Base-by-base conservation (phyloP, 2,888 invertebrate species). In the Dolichomitus sp. region DNA sequence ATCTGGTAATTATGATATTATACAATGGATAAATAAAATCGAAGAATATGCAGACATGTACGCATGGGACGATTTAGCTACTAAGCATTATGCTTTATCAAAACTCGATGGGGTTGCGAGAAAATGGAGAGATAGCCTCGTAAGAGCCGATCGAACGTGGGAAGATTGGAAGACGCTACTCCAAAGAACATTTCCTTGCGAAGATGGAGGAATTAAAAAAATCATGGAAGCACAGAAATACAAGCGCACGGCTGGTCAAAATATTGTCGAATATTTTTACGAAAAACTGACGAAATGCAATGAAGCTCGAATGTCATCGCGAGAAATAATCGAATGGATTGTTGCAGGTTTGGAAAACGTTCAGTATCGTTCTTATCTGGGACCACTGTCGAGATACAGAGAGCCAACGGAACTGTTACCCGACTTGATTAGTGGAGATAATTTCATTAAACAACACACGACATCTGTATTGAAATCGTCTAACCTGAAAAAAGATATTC, bases 21-120 rank as follows among this genome's bases (percentile, higher is more conserved):
- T 27, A 3, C n/a, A 59, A 50, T 87, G 85, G 86, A 79, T 86
- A n/a, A 75, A 81, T 1, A 86, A 88, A 81, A 83, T 87, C 0
- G 88, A 88, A 63, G 85, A 88, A 33, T 89, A 70, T 74, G 84
- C 80, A 3, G 84, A 83, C 23, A 54, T 89, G 27, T 87, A 88
- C 54, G 59, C 63, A 11, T 87, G 86, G 86, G 85, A 86, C 45
- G 87, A 88, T 7, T 30, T 81, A 2, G 77, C 87, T 0, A 87
- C 84, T 2, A 80, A 69, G 33, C 87, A n/a, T n/a, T n/a, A n/a
- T n/a, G n/a, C n/a, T n/a, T n/a, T n/a, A n/a, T n/a, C n/a, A n/a
- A n/a, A n/a, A 88, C 52, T 89, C 37, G 48, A 59, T 2, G 87
- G 87, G 12, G 88, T 88, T n/a, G 87, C 88, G 7, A 83, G 59